Percentiles rank a stretch among this genome's conserved stretches.
Conservation (phyloP, 2,888 invertebrate genomes). For the Sicus ferrugineus region DNA sequence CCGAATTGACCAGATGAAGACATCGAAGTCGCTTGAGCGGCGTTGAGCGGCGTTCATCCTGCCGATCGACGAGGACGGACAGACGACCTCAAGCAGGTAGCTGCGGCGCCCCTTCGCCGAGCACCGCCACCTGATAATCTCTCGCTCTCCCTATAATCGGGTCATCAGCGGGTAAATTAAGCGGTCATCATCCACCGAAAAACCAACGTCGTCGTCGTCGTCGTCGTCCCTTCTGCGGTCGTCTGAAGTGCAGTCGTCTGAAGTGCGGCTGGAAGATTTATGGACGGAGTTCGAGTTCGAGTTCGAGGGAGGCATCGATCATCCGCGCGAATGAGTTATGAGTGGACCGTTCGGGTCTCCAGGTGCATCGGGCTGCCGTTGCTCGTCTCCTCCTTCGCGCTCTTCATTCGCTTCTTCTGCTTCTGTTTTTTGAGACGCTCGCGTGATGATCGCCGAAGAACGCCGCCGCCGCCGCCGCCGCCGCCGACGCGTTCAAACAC, state of each 20-base stretch:
- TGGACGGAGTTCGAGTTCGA: constrained; percentile 38
- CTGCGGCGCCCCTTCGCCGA: neutral
- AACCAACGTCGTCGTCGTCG: neutral
- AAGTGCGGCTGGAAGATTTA: constrained; percentile 38
- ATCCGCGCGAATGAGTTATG: constrained; percentile 30
- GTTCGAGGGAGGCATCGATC: constrained; percentile 35
- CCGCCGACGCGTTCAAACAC: neutral
- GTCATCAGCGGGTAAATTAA: constrained; percentile 39
- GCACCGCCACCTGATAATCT: neutral
- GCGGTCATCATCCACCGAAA: constrained; percentile 35
- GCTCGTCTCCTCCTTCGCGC: no score
- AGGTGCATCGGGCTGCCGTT: no score
- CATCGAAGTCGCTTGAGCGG: neutral
- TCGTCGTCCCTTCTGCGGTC: neutral
- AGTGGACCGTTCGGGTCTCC: constrained; percentile 1
- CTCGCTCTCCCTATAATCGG: constrained; percentile 10
- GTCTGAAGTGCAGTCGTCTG: constrained; percentile 11
- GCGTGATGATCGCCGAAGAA: no score
- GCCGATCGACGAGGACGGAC: no score
- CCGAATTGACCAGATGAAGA: no score
- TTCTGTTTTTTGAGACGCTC: no score
- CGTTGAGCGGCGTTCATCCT: neutral
- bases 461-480: neutral
- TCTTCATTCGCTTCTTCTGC: no score
- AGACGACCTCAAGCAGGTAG: no score